Evolutionary conservation across 2,113 vertebrate genomes (phyloP).

Genomic region (Perca fluviatilis): DNA sequence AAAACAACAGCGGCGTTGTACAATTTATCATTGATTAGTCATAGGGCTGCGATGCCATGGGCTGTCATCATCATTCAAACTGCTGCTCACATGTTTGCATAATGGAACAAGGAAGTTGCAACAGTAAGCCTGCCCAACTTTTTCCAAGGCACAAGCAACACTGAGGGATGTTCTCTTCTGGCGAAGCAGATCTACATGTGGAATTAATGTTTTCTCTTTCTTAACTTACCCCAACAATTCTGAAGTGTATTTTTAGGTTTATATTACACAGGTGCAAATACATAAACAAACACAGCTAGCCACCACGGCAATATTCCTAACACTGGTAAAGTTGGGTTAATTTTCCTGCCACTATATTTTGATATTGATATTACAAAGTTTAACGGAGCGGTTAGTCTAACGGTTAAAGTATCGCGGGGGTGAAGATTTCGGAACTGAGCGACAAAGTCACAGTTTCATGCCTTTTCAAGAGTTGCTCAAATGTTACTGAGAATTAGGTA

Average conservation of each 20-base stretch:
- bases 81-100: slow-evolving; percentile 38
- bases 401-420: too few relatives aligned
- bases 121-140: neutral
- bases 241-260: neutral
- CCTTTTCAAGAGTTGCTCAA: neutral
- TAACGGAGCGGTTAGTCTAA: too few relatives aligned
- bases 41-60: slow-evolving; percentile 26
- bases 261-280: neutral
- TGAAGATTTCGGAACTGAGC: too few relatives aligned
- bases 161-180: neutral
- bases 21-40: slow-evolving; percentile 29
- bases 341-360: too few relatives aligned
- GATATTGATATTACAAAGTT: too few relatives aligned
- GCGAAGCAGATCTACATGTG: neutral
- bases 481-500: neutral
- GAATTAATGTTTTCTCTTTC: neutral
- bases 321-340: too few relatives aligned
- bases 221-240: neutral
- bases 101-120: slow-evolving; percentile 10
- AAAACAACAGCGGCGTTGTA: too few relatives aligned
- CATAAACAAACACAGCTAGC: too few relatives aligned
- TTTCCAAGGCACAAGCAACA: neutral
- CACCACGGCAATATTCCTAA: too few relatives aligned
- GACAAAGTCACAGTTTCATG: too few relatives aligned
- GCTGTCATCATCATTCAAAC: slow-evolving; percentile 45